Percentiles rank a stretch among this genome's conserved stretches.
Conservation (phyloP, 2,888 invertebrate genomes). For the Micoletzkya japonica region DNA sequence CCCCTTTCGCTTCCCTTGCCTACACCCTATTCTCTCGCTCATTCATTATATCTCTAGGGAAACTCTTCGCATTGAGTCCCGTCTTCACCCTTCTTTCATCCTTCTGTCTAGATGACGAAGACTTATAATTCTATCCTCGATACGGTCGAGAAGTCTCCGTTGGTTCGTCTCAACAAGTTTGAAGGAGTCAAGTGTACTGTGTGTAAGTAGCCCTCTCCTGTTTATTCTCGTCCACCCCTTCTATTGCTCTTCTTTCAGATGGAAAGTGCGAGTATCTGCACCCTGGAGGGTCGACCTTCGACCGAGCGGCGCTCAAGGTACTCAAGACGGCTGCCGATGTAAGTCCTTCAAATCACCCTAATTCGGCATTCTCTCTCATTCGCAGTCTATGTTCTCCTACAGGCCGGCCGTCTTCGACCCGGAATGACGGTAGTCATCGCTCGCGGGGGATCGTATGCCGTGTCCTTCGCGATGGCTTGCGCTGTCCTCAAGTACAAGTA, state of each 20-base stretch:
- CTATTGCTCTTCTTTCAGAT: constrained; percentile 71
- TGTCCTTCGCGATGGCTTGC: constrained; percentile 28
- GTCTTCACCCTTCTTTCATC: neutral
- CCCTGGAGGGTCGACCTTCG: constrained; percentile 95
- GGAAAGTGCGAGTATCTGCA: constrained; percentile 97
- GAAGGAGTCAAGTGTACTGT: constrained; percentile 24
- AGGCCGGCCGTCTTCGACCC: constrained; percentile 12
- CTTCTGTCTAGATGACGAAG: neutral
- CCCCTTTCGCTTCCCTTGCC: neutral
- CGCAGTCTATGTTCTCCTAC: too few relatives aligned
- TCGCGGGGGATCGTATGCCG: constrained; percentile 28
- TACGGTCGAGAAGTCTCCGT: constrained; percentile 21
- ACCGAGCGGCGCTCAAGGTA: constrained; percentile 91
- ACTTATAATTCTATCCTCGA: constrained; percentile 4
- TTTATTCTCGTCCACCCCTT: neutral
- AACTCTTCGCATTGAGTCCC: neutral
- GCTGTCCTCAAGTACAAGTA: constrained; percentile 28
- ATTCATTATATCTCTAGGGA: neutral
- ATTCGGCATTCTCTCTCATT: too few relatives aligned
- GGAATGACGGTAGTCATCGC: constrained; percentile 26
- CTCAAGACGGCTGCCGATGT: constrained; percentile 75
- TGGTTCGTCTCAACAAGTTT: constrained; percentile 27
- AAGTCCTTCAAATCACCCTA: neutral
- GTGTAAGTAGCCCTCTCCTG: constrained; percentile 6
- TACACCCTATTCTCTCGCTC: neutral